Base-by-base conservation (phyloP, 2,113 vertebrate genomes). In the Microcebus griseorufus region DNA sequence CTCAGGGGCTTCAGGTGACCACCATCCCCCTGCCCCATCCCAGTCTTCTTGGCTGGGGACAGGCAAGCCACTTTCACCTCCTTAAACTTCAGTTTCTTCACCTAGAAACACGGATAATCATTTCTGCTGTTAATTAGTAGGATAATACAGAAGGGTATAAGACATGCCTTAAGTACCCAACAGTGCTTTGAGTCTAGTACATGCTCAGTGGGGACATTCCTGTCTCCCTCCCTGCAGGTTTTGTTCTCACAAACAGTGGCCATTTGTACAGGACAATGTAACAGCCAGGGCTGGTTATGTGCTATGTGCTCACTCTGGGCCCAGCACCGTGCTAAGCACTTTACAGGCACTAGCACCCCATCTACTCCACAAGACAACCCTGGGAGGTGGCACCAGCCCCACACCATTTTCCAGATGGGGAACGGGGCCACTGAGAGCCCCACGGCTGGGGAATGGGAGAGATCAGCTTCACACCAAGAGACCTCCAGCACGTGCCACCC, bases 251-350 rank as follows among this genome's bases (percentile, higher is more conserved):
- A 16, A 34, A 23, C 1, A 3, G 55, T 2, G 45, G 55, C 67
- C 58, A 23, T 34, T 22, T 4, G 39, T 39, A 39, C 39, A 39
- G 48, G 60, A 17, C 29, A 39, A 29, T 25, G n/a, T 58, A 18
- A 9, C 14, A 37, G 18, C 32, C 73, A n/a, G 53, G 14, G 7
- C 45, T 42, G 6, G 69, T 6, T 8, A 7, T 0, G 0, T 13
- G 27, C 37, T 20, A 7, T 0, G 0, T 13, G 32, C 55, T 60
- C 32, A 4, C 42, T 20, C 39, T 55, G 37, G 29, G 75, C 3
- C 51, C 23, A 14, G 32, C 17, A 4, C 10, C 10, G 8, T n/a
- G 55, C 37, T n/a, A 55, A 58, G 20, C 20, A 53, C 23, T 4
- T 5, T 6, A 37, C 37, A 39, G 53, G 37, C 51, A 25, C 3